phyloP scores from a whole-genome alignment of 2,797 vertebrate species.

The Gallirallus australis region DNA sequence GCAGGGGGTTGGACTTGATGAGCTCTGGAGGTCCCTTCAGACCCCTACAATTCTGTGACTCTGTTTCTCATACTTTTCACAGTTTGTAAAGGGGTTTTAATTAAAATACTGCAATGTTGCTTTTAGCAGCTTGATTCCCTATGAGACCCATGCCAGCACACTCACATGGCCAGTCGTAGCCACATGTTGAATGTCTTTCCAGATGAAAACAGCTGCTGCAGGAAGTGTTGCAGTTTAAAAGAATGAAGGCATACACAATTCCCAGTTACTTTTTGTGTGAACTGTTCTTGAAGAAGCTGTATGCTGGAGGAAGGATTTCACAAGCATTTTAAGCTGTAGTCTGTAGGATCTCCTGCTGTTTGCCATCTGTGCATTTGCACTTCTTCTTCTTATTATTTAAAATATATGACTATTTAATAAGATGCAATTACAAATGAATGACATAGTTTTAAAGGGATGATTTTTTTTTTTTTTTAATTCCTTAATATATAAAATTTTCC shows the following conservation, averaged over 20 bases:
- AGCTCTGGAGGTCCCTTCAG: too few relatives aligned
- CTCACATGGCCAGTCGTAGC: rapidly evolving
- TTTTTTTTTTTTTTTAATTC: neutral
- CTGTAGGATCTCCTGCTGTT: neutral
- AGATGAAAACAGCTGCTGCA: neutral
- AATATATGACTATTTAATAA: neutral
- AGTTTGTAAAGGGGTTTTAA: rapidly evolving
- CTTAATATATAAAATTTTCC: neutral
- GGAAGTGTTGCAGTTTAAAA: neutral
- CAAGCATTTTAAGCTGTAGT: neutral
- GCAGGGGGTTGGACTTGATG: too few relatives aligned
- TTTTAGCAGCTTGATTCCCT: neutral
- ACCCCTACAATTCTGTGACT: too few relatives aligned
- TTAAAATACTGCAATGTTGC: neutral
- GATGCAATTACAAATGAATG: neutral
- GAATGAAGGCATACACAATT: neutral
- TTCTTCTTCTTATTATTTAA: neutral
- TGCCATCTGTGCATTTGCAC: neutral
- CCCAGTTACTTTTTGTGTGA: neutral
- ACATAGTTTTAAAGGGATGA: neutral
- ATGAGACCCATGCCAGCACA: neutral
- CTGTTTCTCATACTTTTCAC: neutral
- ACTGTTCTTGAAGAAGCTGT: neutral
- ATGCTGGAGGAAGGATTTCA: neutral
- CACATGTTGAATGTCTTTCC: neutral